These are phyloP conservation scores for Pristionchus entomophagus DNA, from an alignment of 2,888 invertebrate genomes.

Conservation along the genomic window DNA sequence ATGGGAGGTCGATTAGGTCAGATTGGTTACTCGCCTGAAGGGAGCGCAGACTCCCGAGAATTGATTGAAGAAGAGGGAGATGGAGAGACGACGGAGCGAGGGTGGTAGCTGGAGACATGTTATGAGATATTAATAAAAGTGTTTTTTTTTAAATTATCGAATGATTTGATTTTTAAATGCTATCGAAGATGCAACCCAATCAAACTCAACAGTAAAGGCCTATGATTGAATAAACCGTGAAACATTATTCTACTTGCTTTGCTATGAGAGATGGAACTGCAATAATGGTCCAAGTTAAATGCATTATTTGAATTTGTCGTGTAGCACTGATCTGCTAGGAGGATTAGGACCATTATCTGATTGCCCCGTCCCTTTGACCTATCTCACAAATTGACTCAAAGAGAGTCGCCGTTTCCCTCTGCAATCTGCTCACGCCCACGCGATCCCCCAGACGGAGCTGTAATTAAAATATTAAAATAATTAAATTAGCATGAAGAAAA, in stretches of 20 bases:
- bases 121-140: too few relatives aligned
- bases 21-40: neutral
- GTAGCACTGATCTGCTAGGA: too few relatives aligned
- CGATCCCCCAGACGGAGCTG: constrained; percentile 22
- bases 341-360: too few relatives aligned
- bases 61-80: constrained; percentile 19
- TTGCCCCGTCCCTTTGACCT: too few relatives aligned
- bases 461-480: neutral
- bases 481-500: too few relatives aligned
- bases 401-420: neutral
- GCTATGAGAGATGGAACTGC: neutral
- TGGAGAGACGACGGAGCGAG: constrained; percentile 22
- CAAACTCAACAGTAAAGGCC: neutral
- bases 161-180: too few relatives aligned
- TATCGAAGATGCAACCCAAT: too few relatives aligned
- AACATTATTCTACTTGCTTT: neutral
- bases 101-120: constrained; percentile 34
- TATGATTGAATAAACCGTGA: neutral
- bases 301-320: too few relatives aligned
- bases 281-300: too few relatives aligned
- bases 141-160: too few relatives aligned
- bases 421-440: neutral
- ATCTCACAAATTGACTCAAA: constrained; percentile 17
- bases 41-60: constrained; percentile 36
- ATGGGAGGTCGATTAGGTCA: neutral